These are phyloP conservation scores for Netelia fuscicornis DNA, from an alignment of 2,888 invertebrate genomes.

Conservation along the genomic window DNA sequence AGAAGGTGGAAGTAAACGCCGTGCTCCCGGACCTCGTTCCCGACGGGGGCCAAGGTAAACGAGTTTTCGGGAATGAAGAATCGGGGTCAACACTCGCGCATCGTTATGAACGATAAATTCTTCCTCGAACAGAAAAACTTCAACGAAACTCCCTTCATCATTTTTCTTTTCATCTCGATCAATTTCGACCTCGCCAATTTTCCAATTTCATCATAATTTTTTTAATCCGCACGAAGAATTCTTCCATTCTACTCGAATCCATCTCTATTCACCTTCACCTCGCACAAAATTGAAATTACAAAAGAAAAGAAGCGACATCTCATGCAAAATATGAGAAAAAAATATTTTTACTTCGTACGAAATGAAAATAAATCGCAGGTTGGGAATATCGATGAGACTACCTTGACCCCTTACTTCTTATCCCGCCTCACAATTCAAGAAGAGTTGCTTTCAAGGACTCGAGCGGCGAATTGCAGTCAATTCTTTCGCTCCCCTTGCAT, in stretches of 20 bases:
- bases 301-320: no score
- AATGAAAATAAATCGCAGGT: slow-evolving; percentile 18
- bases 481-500: slow-evolving; percentile 68
- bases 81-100: slow-evolving; percentile 57
- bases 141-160: no score
- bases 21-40: slow-evolving; percentile 34
- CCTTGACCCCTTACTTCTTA: slow-evolving; percentile 57
- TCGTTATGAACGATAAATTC: neutral
- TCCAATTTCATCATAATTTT: no score
- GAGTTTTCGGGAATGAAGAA: slow-evolving; percentile 61
- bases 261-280: slow-evolving; percentile 19
- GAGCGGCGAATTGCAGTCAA: slow-evolving; percentile 59
- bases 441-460: slow-evolving; percentile 61
- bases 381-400: slow-evolving; percentile 19
- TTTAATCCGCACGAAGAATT: no score
- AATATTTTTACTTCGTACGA: neutral
- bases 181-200: no score
- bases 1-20: slow-evolving; percentile 38
- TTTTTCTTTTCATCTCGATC: no score
- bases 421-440: slow-evolving; percentile 42
- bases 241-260: no score
- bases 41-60: slow-evolving; percentile 67
- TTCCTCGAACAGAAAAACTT: neutral
- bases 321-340: neutral
- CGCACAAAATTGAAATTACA: slow-evolving; percentile 14